Conservation (phyloP, 2,113 vertebrate species). For the Ginglymostoma cirratum region DNA sequence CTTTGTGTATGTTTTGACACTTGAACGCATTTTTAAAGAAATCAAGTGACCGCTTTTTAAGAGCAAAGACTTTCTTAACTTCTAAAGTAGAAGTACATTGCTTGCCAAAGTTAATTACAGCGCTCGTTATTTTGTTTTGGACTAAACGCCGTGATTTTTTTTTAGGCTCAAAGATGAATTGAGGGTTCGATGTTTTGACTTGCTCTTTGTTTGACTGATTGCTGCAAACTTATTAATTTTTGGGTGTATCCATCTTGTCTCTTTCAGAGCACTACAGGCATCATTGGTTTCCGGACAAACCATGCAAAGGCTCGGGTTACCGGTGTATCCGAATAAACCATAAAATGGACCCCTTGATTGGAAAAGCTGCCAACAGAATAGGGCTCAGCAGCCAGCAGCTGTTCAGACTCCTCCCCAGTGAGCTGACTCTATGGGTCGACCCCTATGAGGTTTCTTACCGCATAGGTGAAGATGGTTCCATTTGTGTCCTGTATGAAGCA, state of each 20-base stretch:
- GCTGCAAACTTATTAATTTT: not conserved
- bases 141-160: too few relatives aligned
- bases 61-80: too few relatives aligned
- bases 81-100: too few relatives aligned
- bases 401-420: constrained; percentile 63
- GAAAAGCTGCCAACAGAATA: constrained; percentile 59
- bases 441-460: constrained; percentile 77
- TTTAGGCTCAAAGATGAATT: too few relatives aligned
- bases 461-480: constrained; percentile 79
- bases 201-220: not conserved
- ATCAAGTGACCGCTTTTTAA: too few relatives aligned
- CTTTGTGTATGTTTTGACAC: too few relatives aligned
- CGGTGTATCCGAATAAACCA: constrained; percentile 82
- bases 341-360: constrained; percentile 74
- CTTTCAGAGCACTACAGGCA: constrained; percentile 70
- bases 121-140: too few relatives aligned
- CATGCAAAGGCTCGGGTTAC: constrained; percentile 74
- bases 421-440: constrained; percentile 81
- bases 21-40: too few relatives aligned
- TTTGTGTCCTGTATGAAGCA: constrained; percentile 69
- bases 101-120: too few relatives aligned
- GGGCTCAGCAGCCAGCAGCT: constrained; percentile 65
- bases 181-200: too few relatives aligned
- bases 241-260: not conserved
- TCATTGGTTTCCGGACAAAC: constrained; percentile 76